Percentiles rank a stretch among this genome's conserved stretches.
Evolutionary conservation across 1,140 invertebrate species (phyloP).

Genomic region (Adelges cooleyi): DNA sequence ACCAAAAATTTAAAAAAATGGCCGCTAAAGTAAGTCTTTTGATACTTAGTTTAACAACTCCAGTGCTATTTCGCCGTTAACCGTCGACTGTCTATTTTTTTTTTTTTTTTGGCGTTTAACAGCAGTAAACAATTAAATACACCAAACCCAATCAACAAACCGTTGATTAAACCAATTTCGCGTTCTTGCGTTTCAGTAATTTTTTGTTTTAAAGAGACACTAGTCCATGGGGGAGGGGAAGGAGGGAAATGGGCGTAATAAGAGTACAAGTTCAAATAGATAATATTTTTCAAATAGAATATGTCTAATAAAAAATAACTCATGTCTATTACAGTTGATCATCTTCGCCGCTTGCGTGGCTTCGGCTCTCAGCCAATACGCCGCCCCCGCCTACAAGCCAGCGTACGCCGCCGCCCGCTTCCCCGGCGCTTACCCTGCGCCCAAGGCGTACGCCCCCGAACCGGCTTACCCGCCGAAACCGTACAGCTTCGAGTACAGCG

Average conservation of each 20-base stretch:
- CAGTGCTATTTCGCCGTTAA: not conserved
- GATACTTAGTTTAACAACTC: not conserved
- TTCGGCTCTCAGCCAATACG: conserved; percentile 34
- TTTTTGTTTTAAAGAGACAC: no score
- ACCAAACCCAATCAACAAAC: no score
- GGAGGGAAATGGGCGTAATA: no score
- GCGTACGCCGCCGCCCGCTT: conserved; percentile 2
- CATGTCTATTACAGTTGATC: conserved; percentile 33
- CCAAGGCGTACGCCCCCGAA: conserved; percentile 19
- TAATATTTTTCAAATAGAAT: no score
- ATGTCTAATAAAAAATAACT: no score
- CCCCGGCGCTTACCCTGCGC: conserved; percentile 30
- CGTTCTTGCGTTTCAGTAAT: no score
- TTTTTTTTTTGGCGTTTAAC: no score
- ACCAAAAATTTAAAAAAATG: conserved; percentile 1
- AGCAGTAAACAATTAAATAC: no score
- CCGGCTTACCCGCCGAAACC: conserved; percentile 24
- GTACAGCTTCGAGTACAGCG: conserved; percentile 35
- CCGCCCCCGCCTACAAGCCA: conserved; percentile 33
- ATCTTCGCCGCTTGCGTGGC: conserved; percentile 52
- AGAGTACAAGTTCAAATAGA: no score
- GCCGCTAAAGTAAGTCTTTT: conserved; percentile 3
- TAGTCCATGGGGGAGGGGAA: no score
- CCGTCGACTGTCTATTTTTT: no score
- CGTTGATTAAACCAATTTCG: no score